phyloP scores from a whole-genome alignment of 2,113 vertebrate genomes.

The Fukomys damarensis region DNA sequence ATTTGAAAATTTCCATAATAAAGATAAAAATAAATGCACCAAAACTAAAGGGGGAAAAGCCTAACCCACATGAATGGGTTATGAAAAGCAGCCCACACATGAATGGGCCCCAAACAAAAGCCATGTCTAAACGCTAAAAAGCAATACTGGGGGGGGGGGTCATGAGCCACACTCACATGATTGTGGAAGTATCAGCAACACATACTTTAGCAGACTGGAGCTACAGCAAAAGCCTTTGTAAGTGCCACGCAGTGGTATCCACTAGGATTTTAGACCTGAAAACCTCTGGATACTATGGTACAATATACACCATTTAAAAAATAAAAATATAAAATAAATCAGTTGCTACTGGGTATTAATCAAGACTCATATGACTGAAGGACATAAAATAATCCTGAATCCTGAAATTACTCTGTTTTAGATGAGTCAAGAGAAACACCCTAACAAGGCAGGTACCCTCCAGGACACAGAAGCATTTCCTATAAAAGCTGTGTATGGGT shows the following conservation, averaged over 20 bases:
- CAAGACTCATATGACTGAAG: neutral
- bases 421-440: neutral
- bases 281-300: neutral
- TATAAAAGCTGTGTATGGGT: neutral
- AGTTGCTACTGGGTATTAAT: neutral
- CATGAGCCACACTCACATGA: neutral
- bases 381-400: conserved; percentile 26
- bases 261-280: neutral
- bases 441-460: neutral
- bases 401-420: neutral
- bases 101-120: conserved; percentile 13
- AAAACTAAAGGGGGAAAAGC: neutral
- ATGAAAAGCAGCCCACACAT: neutral
- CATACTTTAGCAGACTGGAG: neutral
- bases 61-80: too few species aligned
- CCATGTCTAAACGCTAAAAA: neutral
- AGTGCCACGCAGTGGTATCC: neutral
- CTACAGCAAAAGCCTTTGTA: neutral
- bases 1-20: neutral
- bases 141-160: neutral
- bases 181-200: neutral
- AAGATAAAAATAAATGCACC: neutral
- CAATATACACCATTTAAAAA: neutral
- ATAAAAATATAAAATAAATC: neutral
- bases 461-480: neutral